phyloP scores from a whole-genome alignment of 37 sponge, comb jelly and placozoan species.

The Crambe crambe region DNA sequence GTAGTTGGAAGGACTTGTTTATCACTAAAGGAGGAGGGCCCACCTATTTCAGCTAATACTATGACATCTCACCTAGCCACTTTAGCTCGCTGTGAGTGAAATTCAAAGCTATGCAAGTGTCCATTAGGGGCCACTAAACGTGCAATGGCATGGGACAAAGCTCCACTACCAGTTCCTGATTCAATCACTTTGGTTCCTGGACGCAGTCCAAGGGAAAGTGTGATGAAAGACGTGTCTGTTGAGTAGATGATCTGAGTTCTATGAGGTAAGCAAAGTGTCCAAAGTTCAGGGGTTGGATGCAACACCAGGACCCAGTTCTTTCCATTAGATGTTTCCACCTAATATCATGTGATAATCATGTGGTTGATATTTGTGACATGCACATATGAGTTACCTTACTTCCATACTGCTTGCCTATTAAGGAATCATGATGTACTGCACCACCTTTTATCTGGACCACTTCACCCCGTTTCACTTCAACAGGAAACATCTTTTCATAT shows the following conservation, averaged over 20 bases:
- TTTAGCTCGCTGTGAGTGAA: constrained; percentile 83
- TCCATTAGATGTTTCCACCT: constrained; percentile 84
- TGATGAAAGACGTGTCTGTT: constrained; percentile 83
- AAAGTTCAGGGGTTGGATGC: constrained; percentile 94
- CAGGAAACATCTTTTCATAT: constrained; percentile 52
- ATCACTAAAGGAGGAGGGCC: background rate
- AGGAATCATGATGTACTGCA: constrained; percentile 72
- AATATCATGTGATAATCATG: too few relatives aligned
- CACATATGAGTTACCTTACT: constrained; percentile 55
- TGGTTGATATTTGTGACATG: too few relatives aligned
- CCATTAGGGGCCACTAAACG: constrained; percentile 91
- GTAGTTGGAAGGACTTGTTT: too few relatives aligned
- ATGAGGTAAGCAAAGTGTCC: constrained; percentile 95
- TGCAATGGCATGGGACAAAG: constrained; percentile 88
- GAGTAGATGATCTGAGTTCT: constrained; percentile 97
- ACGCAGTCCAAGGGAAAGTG: constrained; percentile 74
- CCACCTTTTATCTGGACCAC: constrained; percentile 81
- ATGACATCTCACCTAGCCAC: constrained; percentile 65
- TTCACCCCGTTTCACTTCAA: constrained; percentile 60
- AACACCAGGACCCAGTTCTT: constrained; percentile 73
- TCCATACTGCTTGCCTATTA: constrained; percentile 90
- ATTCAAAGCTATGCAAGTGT: constrained; percentile 94
- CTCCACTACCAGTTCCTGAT: constrained; percentile 96
- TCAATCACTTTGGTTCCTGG: constrained; percentile 92
- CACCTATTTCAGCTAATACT: background rate